Evolutionary conservation across 2,888 invertebrate genomes (phyloP), one percentile per base, ranked within the genome.

Genomic region (Ceriagrion tenellum): DNA sequence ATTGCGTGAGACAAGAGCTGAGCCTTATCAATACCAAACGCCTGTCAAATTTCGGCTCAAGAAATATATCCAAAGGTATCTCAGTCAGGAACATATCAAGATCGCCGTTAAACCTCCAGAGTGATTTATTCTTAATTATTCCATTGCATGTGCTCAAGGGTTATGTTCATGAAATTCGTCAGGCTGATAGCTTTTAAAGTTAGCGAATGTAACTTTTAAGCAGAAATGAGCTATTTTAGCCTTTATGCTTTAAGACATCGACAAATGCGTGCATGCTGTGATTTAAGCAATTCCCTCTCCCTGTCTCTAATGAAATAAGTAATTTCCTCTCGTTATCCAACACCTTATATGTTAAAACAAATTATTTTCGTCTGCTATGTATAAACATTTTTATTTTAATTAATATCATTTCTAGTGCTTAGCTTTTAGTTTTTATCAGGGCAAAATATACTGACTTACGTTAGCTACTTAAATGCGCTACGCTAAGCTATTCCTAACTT

Each of bases 51-150:
- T 81, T 81, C 30, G 35, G 12, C 81, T 30, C 16, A 26, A 47
- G 3, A 69, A 10, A 69, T 69, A 81, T 81, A 81, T 12, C 18
- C 30, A 18, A 30, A 81, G 81, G 35, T 81, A 81, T 81, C 81
- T 30, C 35, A 16, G 35, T 35, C 81, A 81, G 35, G 35, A 81
- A 4, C 81, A 81, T 35, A 81, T 35, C 35, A 81, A 1, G 26
- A 35, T 81, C 30, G 35, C 35, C 35, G 30, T 35, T 16, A 81
- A 81, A 81, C 12, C n/a, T 35, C 26, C 30, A 81, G 81, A 81
- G 10, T 81, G 81, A 81, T 81, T 81, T 81, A 81, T 81, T 23
- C 81, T 18, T 81, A 81, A 81, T 81, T 81, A 81, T 81, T 35
- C 81, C 16, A 35, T 81, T 81, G 81, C 81, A 81, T 81, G 81